Percentiles rank a stretch among this genome's conserved stretches.
Evolutionary conservation across 2,797 vertebrate genomes (phyloP).

Genomic region (Neosalanx taihuensis): DNA sequence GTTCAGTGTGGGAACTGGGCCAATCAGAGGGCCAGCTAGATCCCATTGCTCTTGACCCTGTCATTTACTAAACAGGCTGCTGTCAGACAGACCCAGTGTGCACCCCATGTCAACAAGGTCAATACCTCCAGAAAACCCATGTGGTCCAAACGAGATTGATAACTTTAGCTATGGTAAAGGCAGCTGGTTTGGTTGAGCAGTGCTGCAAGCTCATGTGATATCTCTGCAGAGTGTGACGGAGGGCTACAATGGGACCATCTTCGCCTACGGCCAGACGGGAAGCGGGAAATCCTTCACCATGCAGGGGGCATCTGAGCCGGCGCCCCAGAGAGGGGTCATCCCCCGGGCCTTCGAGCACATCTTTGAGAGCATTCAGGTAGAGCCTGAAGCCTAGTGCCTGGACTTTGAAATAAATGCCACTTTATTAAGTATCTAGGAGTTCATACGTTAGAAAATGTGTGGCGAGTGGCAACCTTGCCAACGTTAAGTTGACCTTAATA

Average conservation of each 20-base stretch:
- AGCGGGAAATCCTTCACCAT: slow-evolving; percentile 93
- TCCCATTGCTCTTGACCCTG: slow-evolving; percentile 46
- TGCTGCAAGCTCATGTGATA: neutral
- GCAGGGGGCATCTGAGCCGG: slow-evolving; percentile 80
- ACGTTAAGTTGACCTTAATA: neutral
- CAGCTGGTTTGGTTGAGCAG: too few species aligned
- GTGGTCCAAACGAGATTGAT: too few species aligned
- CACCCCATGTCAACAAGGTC: slow-evolving; percentile 10
- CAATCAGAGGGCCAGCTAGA: slow-evolving; percentile 17
- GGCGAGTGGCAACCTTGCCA: neutral
- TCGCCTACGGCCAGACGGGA: slow-evolving; percentile 90
- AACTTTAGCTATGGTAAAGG: too few species aligned
- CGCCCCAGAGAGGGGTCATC: slow-evolving; percentile 81
- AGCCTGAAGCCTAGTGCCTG: neutral
- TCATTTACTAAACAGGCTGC: slow-evolving; percentile 42
- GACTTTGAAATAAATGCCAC: neutral
- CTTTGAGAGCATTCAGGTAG: slow-evolving; percentile 83
- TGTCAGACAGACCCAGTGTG: slow-evolving; percentile 23
- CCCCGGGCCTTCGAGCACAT: slow-evolving; percentile 87
- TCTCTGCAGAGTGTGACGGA: slow-evolving; percentile 81
- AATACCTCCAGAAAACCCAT: slow-evolving; percentile 2
- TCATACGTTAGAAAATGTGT: neutral
- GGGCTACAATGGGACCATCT: slow-evolving; percentile 90
- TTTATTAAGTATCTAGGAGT: neutral
- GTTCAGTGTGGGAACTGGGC: slow-evolving; percentile 33